Evolutionary conservation across 2,797 vertebrate species (phyloP).

Genomic region (Eulemur rubriventer): DNA sequence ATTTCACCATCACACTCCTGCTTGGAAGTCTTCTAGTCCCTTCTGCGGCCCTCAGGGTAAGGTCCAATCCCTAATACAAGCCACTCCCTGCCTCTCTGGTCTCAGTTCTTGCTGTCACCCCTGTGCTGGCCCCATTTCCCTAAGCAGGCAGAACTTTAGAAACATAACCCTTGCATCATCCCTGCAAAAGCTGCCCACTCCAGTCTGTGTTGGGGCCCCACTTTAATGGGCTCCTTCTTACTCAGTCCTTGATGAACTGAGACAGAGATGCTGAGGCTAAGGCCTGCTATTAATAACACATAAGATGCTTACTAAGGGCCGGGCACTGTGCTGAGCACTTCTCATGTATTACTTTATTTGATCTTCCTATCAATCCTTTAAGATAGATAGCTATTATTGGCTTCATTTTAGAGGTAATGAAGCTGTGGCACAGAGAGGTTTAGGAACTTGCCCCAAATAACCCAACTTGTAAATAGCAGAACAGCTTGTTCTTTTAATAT

Average conservation of each 20-base stretch:
- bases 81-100: neutral
- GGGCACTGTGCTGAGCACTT: fast-evolving
- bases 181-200: neutral
- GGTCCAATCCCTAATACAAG: too few species aligned
- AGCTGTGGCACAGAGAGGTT: neutral
- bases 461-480: neutral
- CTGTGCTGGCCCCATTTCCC: too few species aligned
- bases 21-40: neutral
- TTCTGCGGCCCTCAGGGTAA: neutral
- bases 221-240: neutral
- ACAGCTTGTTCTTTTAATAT: neutral
- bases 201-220: too few species aligned
- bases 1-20: neutral
- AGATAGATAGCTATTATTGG: fast-evolving
- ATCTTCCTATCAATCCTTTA: neutral
- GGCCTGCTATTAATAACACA: neutral
- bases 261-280: neutral
- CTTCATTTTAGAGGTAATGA: neutral
- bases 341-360: neutral
- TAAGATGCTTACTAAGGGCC: neutral
- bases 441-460: neutral
- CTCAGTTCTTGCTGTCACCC: neutral
- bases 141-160: neutral
- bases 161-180: neutral
- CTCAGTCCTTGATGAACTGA: neutral